Evolutionary conservation across 2,888 invertebrate genomes (phyloP).

Genomic region (Metacarcinus magister): DNA sequence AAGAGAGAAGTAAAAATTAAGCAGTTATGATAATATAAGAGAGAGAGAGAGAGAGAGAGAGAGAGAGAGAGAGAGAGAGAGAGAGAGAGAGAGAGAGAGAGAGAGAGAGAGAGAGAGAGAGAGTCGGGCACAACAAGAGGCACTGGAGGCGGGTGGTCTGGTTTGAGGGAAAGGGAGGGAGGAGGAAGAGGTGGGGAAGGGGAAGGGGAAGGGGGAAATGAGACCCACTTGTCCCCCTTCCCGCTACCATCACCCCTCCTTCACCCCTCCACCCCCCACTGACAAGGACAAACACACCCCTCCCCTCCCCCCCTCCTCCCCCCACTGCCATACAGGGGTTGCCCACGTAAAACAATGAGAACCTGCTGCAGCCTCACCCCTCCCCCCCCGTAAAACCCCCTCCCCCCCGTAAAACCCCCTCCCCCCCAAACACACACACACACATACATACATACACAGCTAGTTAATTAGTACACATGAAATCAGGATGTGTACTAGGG

Average conservation of each 20-base stretch:
- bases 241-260: not conserved
- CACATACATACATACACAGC: slow-evolving; percentile 19
- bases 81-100: slow-evolving; percentile 15
- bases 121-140: not conserved
- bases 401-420: too few relatives aligned
- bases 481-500: not conserved
- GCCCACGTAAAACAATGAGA: not conserved
- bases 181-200: not conserved
- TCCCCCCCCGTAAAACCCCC: not conserved
- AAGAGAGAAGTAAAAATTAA: not conserved
- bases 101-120: not conserved
- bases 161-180: not conserved
- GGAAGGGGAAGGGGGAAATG: not conserved
- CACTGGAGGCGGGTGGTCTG: not conserved
- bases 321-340: not conserved
- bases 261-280: not conserved
- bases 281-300: not conserved
- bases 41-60: not conserved
- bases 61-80: not conserved
- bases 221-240: not conserved
- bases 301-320: not conserved
- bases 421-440: slow-evolving; percentile 1
- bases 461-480: not conserved
- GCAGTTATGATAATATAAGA: too few relatives aligned
- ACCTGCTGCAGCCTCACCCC: not conserved